Conservation (phyloP, 2,797 vertebrate genomes). For the Paratrypauchen microcephalus region DNA sequence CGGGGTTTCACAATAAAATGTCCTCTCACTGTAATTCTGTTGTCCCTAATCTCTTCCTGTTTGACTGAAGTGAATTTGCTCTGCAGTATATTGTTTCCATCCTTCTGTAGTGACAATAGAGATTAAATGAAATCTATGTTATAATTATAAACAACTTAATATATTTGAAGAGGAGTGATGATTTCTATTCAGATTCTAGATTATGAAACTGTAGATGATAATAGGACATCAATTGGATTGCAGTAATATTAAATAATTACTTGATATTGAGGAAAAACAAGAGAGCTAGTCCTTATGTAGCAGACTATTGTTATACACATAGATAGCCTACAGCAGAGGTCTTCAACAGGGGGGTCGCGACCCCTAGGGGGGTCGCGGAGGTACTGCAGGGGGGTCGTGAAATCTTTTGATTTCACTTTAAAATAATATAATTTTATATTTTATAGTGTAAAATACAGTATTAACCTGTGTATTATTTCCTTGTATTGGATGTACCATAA, state of each 20-base stretch:
- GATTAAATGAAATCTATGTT: too few relatives aligned
- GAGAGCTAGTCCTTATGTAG: too few relatives aligned
- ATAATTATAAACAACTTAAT: neutral
- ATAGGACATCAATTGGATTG: neutral
- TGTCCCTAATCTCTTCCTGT: conserved; percentile 46
- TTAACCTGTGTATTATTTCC: too few relatives aligned
- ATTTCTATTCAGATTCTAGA: neutral
- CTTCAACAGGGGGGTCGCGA: too few relatives aligned
- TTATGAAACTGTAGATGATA: neutral
- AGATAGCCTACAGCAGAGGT: neutral
- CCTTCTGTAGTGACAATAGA: neutral
- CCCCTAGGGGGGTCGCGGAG: too few relatives aligned
- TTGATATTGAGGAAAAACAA: neutral
- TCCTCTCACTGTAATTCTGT: conserved; percentile 39
- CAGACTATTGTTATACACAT: too few relatives aligned
- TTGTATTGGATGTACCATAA: too few relatives aligned
- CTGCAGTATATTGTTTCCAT: neutral
- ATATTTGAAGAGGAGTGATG: neutral
- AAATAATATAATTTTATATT: too few relatives aligned
- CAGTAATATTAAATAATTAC: neutral
- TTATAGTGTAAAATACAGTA: too few relatives aligned
- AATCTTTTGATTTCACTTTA: too few relatives aligned
- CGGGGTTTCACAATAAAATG: conserved; percentile 37
- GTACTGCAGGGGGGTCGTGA: too few relatives aligned
- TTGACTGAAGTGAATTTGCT: conserved; percentile 28